These are phyloP conservation scores for Triops cancriformis DNA, from an alignment of 1,140 invertebrate species.

Conservation along the genomic window DNA sequence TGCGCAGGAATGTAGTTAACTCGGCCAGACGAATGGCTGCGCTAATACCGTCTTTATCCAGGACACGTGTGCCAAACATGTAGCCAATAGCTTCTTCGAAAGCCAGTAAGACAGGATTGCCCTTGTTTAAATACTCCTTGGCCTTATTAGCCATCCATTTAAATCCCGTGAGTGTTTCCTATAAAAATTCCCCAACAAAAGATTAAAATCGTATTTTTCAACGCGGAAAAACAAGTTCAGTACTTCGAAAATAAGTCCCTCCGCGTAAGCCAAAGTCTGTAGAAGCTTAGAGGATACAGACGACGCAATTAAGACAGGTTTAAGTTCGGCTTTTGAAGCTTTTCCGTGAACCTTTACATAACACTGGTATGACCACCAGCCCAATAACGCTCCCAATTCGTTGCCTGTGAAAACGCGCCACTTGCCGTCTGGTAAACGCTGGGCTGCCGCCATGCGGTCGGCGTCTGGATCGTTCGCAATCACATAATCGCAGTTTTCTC, in stretches of 20 bases:
- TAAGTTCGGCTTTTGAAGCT: constrained; percentile 40
- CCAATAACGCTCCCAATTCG: constrained; percentile 87
- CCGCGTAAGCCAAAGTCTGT: constrained; percentile 64
- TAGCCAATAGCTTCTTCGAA: constrained; percentile 94
- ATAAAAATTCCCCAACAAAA: constrained; percentile 30
- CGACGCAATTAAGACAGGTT: constrained; percentile 76
- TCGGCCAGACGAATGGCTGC: constrained; percentile 72
- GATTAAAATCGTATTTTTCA: constrained; percentile 21
- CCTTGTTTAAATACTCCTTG: constrained; percentile 55
- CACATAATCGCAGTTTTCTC: constrained; percentile 60
- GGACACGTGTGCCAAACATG: constrained; percentile 76
- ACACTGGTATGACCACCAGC: constrained; percentile 79
- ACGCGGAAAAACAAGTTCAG: constrained; percentile 27
- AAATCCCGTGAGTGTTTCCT: constrained; percentile 97
- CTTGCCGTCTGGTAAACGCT: constrained; percentile 51
- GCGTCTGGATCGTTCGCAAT: constrained; percentile 98
- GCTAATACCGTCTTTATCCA: constrained; percentile 93
- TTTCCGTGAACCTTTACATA: constrained; percentile 40
- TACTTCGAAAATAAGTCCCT: constrained; percentile 75
- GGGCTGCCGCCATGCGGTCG: constrained; percentile 88
- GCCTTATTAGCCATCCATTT: constrained; percentile 98
- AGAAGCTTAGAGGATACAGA: constrained; percentile 97
- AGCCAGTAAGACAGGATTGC: constrained; percentile 77
- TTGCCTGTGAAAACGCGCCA: constrained; percentile 96
- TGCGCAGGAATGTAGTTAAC: constrained; percentile 63